Evolutionary conservation across 2,888 invertebrate species (phyloP).

Genomic region (Myopa testacea): DNA sequence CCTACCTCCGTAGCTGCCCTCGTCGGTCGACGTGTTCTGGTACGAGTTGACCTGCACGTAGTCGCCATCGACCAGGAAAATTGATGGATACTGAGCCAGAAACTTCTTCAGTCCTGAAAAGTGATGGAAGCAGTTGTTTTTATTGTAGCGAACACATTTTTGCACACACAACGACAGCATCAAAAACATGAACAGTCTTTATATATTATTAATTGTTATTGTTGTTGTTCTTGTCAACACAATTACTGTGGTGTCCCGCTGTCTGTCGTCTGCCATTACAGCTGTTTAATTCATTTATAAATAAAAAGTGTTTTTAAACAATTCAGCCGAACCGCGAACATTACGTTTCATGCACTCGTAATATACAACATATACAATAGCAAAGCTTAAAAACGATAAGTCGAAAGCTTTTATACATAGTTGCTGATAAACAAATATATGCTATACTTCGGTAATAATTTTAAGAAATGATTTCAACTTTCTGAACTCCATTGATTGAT

Average conservation of each 20-base stretch:
- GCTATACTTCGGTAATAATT: too few species aligned
- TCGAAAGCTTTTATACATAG: too few species aligned
- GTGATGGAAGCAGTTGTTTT: background rate
- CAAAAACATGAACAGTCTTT: too few species aligned
- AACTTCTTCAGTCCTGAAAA: constrained; percentile 90
- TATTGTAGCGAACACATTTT: background rate
- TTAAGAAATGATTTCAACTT: too few species aligned
- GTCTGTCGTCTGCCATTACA: background rate
- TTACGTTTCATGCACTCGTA: too few species aligned
- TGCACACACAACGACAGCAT: background rate
- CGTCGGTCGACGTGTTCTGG: constrained; percentile 75
- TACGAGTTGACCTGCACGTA: constrained; percentile 88
- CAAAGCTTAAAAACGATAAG: too few species aligned
- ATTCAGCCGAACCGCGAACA: too few species aligned
- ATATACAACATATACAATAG: too few species aligned
- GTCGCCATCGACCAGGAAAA: constrained; percentile 95
- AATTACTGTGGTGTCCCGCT: background rate
- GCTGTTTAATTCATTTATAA: background rate
- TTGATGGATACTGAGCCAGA: constrained; percentile 93
- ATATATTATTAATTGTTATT: background rate
- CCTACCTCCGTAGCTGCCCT: constrained; percentile 72
- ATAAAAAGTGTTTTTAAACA: background rate
- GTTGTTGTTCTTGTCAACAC: background rate
- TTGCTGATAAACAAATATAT: too few species aligned
- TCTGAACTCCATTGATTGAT: too few species aligned